A percentile compares a stretch with the other conserved stretches of the same genome.
Conservation (phyloP, 2,888 invertebrate genomes). For the Rhingia campestris region DNA sequence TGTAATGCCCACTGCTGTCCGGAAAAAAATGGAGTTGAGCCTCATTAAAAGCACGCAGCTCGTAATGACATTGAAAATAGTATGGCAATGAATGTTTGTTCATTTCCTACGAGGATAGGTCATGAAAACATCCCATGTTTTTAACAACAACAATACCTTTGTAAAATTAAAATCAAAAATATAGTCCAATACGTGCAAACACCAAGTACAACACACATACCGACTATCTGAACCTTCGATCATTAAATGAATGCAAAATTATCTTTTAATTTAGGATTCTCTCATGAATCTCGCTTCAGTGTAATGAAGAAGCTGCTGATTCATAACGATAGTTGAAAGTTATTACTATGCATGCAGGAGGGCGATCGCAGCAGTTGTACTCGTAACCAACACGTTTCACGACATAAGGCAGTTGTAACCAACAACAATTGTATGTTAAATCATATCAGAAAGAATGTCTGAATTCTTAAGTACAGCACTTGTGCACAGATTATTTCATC, state of each 20-base stretch:
- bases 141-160: too few species aligned
- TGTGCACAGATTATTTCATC: slow-evolving; percentile 24
- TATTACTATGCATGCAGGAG: not conserved
- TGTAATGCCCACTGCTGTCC: too few species aligned
- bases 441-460: slow-evolving; percentile 11
- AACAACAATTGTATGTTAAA: slow-evolving; percentile 25
- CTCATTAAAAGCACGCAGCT: too few species aligned
- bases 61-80: too few species aligned
- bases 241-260: slow-evolving; percentile 3
- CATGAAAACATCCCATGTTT: too few species aligned
- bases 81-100: too few species aligned
- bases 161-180: too few species aligned
- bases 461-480: slow-evolving; percentile 28
- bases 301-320: slow-evolving; percentile 28
- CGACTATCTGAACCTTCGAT: too few species aligned
- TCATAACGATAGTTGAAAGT: slow-evolving; percentile 33
- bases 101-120: too few species aligned
- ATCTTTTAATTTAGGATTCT: slow-evolving; percentile 22
- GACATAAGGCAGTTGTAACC: slow-evolving; percentile 15
- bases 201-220: too few species aligned
- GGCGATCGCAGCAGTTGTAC: not conserved
- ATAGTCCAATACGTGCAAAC: too few species aligned
- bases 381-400: slow-evolving; percentile 10
- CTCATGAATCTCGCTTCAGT: slow-evolving; percentile 20
- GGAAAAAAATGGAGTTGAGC: too few species aligned